Conservation (phyloP, 2,797 vertebrate genomes). For the Synanceia verrucosa region DNA sequence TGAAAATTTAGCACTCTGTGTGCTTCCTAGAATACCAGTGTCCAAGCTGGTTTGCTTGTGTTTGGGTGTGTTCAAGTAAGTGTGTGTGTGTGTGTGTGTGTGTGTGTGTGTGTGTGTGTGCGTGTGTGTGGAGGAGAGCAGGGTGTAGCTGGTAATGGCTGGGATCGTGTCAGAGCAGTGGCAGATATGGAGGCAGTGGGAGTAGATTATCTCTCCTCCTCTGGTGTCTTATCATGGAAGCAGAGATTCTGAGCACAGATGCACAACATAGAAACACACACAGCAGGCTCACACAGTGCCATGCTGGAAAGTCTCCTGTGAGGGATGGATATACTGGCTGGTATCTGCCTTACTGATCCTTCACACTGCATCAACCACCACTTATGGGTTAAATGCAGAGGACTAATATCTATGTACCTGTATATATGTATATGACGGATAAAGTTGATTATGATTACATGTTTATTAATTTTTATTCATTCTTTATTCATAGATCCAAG, state of each 20-base stretch:
- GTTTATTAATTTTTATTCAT: neutral
- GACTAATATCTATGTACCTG: too few relatives aligned
- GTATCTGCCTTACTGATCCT: neutral
- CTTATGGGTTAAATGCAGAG: neutral
- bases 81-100: slow-evolving; percentile 15
- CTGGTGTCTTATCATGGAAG: slow-evolving; percentile 30
- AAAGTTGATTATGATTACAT: too few relatives aligned
- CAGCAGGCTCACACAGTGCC: neutral
- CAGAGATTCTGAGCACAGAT: slow-evolving; percentile 24
- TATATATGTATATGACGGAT: too few relatives aligned
- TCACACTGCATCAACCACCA: neutral
- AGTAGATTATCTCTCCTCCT: slow-evolving; percentile 22
- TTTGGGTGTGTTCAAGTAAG: neutral
- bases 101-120: slow-evolving; percentile 14
- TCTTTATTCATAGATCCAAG: neutral
- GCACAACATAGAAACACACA: neutral
- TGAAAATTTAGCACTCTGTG: too few relatives aligned
- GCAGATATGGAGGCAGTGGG: slow-evolving; percentile 29
- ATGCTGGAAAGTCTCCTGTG: neutral
- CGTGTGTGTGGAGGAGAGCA: slow-evolving; percentile 20
- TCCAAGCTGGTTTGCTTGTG: too few relatives aligned
- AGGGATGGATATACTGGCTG: neutral
- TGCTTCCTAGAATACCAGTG: too few relatives aligned
- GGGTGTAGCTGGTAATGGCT: slow-evolving; percentile 42
- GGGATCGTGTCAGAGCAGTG: slow-evolving; percentile 3